Conservation (phyloP, 1,140 invertebrate species). For the Platorchestia sp. region DNA sequence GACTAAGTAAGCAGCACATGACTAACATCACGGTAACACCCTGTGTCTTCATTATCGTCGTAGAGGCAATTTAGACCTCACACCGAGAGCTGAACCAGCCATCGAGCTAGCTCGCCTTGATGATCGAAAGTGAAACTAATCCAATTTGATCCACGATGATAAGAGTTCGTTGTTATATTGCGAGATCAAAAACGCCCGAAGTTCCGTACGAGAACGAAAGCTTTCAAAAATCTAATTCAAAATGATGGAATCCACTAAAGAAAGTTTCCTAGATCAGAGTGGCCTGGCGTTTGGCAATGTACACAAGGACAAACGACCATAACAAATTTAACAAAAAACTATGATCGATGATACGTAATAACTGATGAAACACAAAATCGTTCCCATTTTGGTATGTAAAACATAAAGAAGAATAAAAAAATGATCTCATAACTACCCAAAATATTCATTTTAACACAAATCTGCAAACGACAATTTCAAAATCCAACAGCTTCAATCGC, state of each 20-base stretch:
- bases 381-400: too few relatives aligned
- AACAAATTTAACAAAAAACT: too few relatives aligned
- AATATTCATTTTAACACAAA: too few relatives aligned
- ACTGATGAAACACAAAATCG: too few relatives aligned
- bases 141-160: not conserved
- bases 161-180: not conserved
- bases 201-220: not conserved
- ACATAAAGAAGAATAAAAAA: too few relatives aligned
- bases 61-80: not conserved
- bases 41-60: not conserved
- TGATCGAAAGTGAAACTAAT: not conserved
- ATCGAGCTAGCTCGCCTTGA: not conserved
- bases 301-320: not conserved
- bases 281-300: not conserved
- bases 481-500: too few relatives aligned
- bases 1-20: not conserved
- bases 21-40: not conserved
- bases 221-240: not conserved
- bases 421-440: too few relatives aligned
- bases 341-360: too few relatives aligned
- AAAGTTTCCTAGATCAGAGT: not conserved
- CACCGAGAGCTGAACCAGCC: not conserved
- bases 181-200: not conserved
- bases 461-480: too few relatives aligned
- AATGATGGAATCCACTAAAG: not conserved